Base-by-base conservation (phyloP, 2,797 vertebrate species). In the Smutsia gigantea region DNA sequence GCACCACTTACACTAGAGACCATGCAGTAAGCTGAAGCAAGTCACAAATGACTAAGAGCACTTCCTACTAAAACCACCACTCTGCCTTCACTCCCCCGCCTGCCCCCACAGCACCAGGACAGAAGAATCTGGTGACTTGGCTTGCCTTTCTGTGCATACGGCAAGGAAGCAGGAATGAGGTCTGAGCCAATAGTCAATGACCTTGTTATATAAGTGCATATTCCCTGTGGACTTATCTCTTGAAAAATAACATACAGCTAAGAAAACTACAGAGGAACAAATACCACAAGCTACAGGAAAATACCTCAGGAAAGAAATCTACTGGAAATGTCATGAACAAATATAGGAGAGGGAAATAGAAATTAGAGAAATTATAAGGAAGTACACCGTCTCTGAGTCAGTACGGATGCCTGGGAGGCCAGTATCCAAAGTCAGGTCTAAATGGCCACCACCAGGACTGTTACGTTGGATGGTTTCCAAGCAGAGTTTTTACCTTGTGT, bases 401-500 rank as follows among this genome's bases (percentile, higher is more conserved):
- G 4, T 9, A 19, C 17, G 1, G 61, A 12, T 4, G 5, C 21
- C 11, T 13, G 1, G 34, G 72, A 71, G 19, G n/a, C 2, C 11
- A 0, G 2, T 0, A 0, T 31, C 23, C 23, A 9, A 2, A 0
- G 2, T 17, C 51, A 27, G 10, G 27, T 31, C 79, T 86, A 11
- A n/a, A n/a, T 0, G 8, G 29, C 19, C n/a, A 21, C 37, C 13
- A 53, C 2, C 2, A 15, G 31, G 0, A 77, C 57, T 0, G 0
- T 19, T 13, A 46, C 0, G 6, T 29, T 78, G 69, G 77, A 6
- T 15, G 81, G 34, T 7, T 18, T 27, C 49, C n/a, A 71, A 23
- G 2, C 34, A 49, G 12, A 25, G 17, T 1, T 2, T 6, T 88
- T 98, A 99, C 99, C 99, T 99, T 99, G 94, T 99, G 99, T 21